Evolutionary conservation across 2,888 invertebrate genomes (phyloP).

Genomic region (Athrips mouffetella): DNA sequence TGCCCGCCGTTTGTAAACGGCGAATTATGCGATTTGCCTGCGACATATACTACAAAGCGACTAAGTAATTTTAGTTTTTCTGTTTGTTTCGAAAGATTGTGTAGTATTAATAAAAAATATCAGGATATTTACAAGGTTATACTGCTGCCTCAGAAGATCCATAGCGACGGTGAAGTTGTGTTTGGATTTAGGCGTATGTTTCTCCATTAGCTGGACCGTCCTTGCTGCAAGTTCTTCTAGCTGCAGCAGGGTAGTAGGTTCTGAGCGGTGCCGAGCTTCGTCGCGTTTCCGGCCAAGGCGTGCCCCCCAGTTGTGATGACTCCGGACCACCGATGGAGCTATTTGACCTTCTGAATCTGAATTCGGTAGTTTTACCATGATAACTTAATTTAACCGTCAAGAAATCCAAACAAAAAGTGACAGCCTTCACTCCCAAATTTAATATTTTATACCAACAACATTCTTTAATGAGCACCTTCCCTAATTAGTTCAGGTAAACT

Average conservation of each 20-base stretch:
- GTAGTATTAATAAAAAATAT: too few species aligned
- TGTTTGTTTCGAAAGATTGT: too few species aligned
- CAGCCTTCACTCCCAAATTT: not conserved
- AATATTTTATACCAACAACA: not conserved
- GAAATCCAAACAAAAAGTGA: not conserved
- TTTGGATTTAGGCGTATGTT: constrained; percentile 30
- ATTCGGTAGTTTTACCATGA: constrained; percentile 53
- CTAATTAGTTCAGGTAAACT: not conserved
- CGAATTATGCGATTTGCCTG: too few species aligned
- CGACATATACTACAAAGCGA: too few species aligned
- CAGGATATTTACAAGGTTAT: constrained; percentile 42
- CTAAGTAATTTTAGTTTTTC: too few species aligned
- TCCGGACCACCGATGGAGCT: too few species aligned
- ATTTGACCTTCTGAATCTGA: too few species aligned
- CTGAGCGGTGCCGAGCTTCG: constrained; percentile 17
- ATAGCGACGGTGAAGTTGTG: constrained; percentile 36
- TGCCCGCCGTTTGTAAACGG: too few species aligned
- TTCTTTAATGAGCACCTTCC: not conserved
- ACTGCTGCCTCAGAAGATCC: constrained; percentile 46
- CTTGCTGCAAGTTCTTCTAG: constrained; percentile 38
- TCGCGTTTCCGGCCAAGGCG: constrained; percentile 32
- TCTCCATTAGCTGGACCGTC: constrained; percentile 43
- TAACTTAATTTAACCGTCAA: too few species aligned
- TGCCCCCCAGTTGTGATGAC: constrained; percentile 38
- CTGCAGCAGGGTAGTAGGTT: constrained; percentile 38